These are phyloP conservation scores for Hippocampus mohnikei DNA, from an alignment of 2,113 vertebrate species.

Conservation along the genomic window DNA sequence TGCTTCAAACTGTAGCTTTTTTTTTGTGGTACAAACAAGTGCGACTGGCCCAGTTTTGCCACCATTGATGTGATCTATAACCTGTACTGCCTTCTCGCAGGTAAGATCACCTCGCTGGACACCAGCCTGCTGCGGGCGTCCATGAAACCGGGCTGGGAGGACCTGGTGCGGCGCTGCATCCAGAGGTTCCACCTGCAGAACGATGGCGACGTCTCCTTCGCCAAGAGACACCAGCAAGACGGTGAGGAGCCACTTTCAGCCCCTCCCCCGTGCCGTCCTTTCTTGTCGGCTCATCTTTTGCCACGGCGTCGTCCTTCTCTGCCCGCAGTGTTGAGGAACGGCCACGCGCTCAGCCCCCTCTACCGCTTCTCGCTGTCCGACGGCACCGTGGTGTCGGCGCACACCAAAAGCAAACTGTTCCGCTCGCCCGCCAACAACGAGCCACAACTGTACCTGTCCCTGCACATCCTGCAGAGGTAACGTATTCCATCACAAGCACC, in stretches of 20 bases:
- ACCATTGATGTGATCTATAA: not conserved
- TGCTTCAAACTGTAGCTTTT: too few relatives aligned
- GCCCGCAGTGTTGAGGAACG: conserved; percentile 85
- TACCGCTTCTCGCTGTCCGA: conserved; percentile 97
- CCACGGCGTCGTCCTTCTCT: conserved; percentile 2
- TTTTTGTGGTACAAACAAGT: too few relatives aligned
- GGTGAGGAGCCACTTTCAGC: conserved; percentile 65
- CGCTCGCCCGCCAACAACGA: conserved; percentile 91
- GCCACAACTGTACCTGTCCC: conserved; percentile 96
- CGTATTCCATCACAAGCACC: conserved; percentile 15
- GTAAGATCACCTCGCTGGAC: conserved; percentile 97
- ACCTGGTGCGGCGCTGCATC: conserved; percentile 93
- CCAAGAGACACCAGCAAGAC: conserved; percentile 97
- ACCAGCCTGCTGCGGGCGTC: conserved; percentile 93
- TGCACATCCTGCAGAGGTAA: conserved; percentile 98
- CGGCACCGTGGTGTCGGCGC: conserved; percentile 92
- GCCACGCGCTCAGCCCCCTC: conserved; percentile 89
- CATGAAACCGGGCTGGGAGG: conserved; percentile 99
- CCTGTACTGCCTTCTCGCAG: conserved; percentile 60
- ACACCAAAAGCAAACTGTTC: conserved; percentile 98
- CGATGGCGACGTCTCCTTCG: conserved; percentile 91
- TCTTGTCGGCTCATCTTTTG: not conserved
- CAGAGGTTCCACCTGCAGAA: conserved; percentile 95
- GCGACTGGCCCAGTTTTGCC: too few relatives aligned
- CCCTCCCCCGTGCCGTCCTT: not conserved